Conservation (phyloP, 2,797 vertebrate species). For the Anableps anableps region DNA sequence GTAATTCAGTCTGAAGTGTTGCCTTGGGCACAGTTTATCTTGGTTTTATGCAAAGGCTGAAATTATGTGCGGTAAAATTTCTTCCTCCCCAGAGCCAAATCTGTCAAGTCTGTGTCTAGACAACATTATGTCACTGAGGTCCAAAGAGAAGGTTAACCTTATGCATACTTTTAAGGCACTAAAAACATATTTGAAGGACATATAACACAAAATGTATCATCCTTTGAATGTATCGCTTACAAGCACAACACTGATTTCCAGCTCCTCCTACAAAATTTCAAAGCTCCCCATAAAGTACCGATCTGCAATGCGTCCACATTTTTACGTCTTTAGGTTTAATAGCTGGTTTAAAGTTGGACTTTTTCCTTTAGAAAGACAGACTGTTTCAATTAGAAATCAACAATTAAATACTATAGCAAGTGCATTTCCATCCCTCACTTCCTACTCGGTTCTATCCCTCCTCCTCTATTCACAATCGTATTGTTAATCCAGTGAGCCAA, state of each 20-base stretch:
- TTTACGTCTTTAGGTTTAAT: neutral
- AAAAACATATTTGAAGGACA: constrained; percentile 13
- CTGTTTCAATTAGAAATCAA: neutral
- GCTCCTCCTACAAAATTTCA: neutral
- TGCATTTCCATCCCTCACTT: neutral
- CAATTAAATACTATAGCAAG: neutral
- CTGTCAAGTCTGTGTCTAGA: constrained; percentile 25
- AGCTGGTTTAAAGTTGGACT: neutral
- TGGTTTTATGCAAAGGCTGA: constrained; percentile 21
- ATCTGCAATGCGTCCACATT: neutral
- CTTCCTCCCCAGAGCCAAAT: constrained; percentile 9
- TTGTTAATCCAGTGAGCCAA: neutral
- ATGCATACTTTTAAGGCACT: constrained; percentile 11
- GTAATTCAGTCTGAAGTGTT: constrained; percentile 12
- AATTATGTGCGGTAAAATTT: constrained; percentile 17
- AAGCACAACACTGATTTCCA: neutral
- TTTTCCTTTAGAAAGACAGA: neutral
- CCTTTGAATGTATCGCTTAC: neutral
- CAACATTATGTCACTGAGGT: constrained; percentile 21
- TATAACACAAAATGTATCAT: constrained; percentile 6
- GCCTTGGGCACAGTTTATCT: constrained; percentile 20
- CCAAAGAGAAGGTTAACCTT: constrained; percentile 32
- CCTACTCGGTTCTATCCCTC: neutral
- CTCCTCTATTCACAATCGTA: neutral
- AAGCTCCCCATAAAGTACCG: neutral